Evolutionary conservation across 2,888 invertebrate genomes (phyloP), one percentile per base, ranked within the genome.

Genomic region (Athetis lepigone): DNA sequence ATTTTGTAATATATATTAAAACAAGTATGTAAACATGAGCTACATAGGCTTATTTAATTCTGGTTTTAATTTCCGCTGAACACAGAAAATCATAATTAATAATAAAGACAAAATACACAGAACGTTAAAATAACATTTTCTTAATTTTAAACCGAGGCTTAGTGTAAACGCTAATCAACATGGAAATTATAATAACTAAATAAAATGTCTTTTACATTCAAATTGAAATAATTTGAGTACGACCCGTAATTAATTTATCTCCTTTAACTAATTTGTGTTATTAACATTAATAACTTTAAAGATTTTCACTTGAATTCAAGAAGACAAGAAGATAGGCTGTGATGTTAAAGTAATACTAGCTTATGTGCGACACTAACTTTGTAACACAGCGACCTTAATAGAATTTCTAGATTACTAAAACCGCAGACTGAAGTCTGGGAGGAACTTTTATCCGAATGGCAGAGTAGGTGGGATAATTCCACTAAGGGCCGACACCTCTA

Each of bases 121-220:
- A 29, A 23, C 6, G 23, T 61, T 27, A 27, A n/a, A n/a, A 27
- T 27, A 29, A 29, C 29, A 4, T 29, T 29, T 29, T 3, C n/a
- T 1, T 13, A 19, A 23, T 25, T 33, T 4, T 8, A 19, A 43
- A 49, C 13, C 16, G 13, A 42, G 23, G 42, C 19, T 21, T 46
- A 33, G 8, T 27, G 16, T 40, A 23, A 52, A 21, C 37, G 42
- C 37, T 49, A 21, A 69, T 60, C 42, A 54, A 49, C 19, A 21
- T 36, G 42, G 52, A 52, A 68, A 60, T 54, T 39, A 49, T 36
- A 4, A 36, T 60, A 54, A 54, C 4, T 13, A 59, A 43, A 25
- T 16, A 36, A 37, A 42, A 43, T 27, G 21, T 6, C 13, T 29
- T 2, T 13, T 27, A 36, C 3, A 50, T 62, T 47, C 4, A 70